Evolutionary conservation across 2,797 vertebrate species (phyloP).

Genomic region (Telmatherina bonti): DNA sequence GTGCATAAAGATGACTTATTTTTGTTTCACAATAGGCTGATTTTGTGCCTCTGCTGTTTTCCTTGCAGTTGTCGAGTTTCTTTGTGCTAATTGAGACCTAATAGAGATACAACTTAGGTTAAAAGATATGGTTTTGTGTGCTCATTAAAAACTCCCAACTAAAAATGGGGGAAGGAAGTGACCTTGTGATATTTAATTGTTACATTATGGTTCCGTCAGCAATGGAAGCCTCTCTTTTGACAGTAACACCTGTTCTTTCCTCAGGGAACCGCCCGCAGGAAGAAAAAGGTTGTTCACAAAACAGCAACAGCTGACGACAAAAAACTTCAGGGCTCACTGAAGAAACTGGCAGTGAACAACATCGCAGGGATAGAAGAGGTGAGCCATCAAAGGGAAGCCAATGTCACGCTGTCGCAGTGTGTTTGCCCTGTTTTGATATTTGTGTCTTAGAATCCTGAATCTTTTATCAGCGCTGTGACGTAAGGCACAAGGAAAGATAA

Average conservation of each 20-base stretch:
- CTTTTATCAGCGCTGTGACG: slow-evolving; percentile 31
- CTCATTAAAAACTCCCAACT: background rate
- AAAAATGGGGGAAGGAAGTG: background rate
- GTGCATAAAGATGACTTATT: background rate
- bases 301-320: slow-evolving; percentile 98
- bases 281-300: slow-evolving; percentile 99
- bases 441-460: background rate
- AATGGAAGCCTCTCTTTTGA: slow-evolving; percentile 2
- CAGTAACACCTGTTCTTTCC: slow-evolving; percentile 46
- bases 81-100: background rate
- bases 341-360: slow-evolving; percentile 98
- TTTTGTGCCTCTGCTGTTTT: background rate
- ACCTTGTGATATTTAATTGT: slow-evolving; percentile 10
- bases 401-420: background rate
- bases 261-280: slow-evolving; percentile 96
- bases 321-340: slow-evolving; percentile 97
- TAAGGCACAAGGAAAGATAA: slow-evolving; percentile 19
- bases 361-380: slow-evolving; percentile 99
- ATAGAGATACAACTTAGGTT: background rate
- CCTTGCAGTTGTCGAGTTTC: background rate
- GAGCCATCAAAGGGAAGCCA: slow-evolving; percentile 38
- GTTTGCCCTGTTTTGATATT: slow-evolving; percentile 10
- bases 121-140: background rate
- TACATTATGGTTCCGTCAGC: slow-evolving; percentile 6
- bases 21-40: background rate